Conservation (phyloP, 2,113 vertebrate genomes). For the western clawed frog (Xenopus tropicalis) region DNA sequence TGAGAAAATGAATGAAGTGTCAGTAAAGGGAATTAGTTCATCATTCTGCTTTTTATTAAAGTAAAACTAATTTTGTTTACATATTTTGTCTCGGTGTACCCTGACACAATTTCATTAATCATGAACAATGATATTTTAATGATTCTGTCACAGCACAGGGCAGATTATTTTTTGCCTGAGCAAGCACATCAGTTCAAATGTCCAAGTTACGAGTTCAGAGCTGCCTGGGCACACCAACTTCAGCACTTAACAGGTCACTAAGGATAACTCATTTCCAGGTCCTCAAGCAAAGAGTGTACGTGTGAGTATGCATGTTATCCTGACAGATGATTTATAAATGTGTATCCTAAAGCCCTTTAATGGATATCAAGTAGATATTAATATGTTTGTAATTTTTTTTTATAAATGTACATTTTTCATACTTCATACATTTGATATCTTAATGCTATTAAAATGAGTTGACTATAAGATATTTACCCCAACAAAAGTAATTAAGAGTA, state of each 20-base stretch:
- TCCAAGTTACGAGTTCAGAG: background rate
- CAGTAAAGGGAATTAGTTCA: constrained; percentile 12
- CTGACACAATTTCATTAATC: constrained; percentile 13
- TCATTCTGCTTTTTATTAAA: constrained; percentile 15
- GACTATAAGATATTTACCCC: too few species aligned
- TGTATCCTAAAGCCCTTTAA: too few species aligned
- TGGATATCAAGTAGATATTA: too few species aligned
- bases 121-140: background rate
- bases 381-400: too few species aligned
- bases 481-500: too few species aligned
- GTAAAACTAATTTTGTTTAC: constrained; percentile 21
- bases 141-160: background rate
- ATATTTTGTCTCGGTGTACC: background rate
- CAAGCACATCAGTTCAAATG: background rate
- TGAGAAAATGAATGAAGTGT: constrained; percentile 1
- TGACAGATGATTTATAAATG: background rate
- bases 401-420: too few species aligned
- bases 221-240: background rate
- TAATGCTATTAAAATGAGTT: too few species aligned
- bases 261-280: background rate
- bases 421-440: too few species aligned
- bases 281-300: background rate
- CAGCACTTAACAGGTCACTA: background rate
- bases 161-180: constrained; percentile 6
- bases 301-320: background rate